phyloP scores from a whole-genome alignment of 2,797 vertebrate species.

The Mycteria americana region DNA sequence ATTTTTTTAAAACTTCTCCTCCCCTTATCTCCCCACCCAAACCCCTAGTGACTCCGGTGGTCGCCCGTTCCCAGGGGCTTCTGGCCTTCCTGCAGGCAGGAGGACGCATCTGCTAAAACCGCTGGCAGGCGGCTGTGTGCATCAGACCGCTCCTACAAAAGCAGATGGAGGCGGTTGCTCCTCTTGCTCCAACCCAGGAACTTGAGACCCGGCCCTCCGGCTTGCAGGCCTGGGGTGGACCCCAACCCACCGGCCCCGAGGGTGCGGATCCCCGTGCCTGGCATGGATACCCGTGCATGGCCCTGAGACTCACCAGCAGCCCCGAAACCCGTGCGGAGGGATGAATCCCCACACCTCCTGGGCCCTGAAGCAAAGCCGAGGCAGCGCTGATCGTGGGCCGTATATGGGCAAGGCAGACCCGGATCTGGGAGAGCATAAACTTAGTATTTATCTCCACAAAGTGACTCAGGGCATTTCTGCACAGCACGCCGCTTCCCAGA shows the following conservation, averaged over 20 bases:
- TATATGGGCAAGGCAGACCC: slow-evolving; percentile 10
- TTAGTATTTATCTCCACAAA: not conserved
- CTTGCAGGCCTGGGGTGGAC: not conserved
- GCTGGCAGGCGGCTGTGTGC: accelerated
- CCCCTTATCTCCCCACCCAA: not conserved
- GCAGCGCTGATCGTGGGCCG: not conserved
- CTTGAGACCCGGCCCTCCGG: accelerated
- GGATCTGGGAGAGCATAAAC: not conserved
- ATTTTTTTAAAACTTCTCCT: not conserved
- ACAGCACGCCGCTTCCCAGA: not conserved
- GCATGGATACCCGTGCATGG: accelerated
- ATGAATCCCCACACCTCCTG: not conserved
- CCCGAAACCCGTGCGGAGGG: accelerated
- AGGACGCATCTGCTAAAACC: not conserved
- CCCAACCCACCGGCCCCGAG: accelerated
- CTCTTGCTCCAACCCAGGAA: not conserved
- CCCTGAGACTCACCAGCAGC: not conserved
- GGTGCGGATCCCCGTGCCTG: accelerated
- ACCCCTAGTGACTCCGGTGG: accelerated
- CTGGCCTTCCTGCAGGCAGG: not conserved
- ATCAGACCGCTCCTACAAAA: not conserved
- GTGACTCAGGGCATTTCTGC: not conserved
- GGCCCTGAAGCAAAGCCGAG: not conserved
- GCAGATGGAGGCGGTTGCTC: not conserved
- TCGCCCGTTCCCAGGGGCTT: not conserved